Conservation (phyloP, 2,888 invertebrate genomes). For the Acronicta aceris region DNA sequence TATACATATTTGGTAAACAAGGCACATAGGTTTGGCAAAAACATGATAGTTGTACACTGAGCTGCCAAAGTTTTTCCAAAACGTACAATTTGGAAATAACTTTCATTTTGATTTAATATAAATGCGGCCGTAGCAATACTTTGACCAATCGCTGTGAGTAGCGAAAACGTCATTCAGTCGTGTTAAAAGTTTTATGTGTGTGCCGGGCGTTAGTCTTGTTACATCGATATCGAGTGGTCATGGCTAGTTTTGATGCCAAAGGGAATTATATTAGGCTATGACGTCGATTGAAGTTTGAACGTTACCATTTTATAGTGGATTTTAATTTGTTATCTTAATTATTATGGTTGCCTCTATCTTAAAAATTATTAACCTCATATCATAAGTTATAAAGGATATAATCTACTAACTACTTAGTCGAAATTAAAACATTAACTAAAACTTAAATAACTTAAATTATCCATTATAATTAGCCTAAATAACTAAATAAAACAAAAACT, state of each 20-base stretch:
- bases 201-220: constrained; percentile 19
- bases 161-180: constrained; percentile 24
- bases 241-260: constrained; percentile 37
- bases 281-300: constrained; percentile 8
- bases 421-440: too few relatives aligned
- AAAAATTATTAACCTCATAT: too few relatives aligned
- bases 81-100: too few relatives aligned
- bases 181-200: constrained; percentile 33
- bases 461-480: too few relatives aligned
- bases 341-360: too few relatives aligned
- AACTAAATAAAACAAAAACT: too few relatives aligned
- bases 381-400: too few relatives aligned
- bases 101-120: constrained; percentile 22
- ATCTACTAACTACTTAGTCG: too few relatives aligned
- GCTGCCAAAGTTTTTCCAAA: too few relatives aligned
- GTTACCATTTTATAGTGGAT: not conserved
- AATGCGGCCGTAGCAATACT: constrained; percentile 15
- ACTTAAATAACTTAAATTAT: too few relatives aligned
- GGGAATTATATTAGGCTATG: constrained; percentile 32
- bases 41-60: too few relatives aligned
- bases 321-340: too few relatives aligned
- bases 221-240: constrained; percentile 7
- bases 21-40: not conserved
- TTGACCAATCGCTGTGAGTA: constrained; percentile 13
- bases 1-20: constrained; percentile 30